phyloP scores from a whole-genome alignment of 2,113 vertebrate species.

The Lepus europaeus region DNA sequence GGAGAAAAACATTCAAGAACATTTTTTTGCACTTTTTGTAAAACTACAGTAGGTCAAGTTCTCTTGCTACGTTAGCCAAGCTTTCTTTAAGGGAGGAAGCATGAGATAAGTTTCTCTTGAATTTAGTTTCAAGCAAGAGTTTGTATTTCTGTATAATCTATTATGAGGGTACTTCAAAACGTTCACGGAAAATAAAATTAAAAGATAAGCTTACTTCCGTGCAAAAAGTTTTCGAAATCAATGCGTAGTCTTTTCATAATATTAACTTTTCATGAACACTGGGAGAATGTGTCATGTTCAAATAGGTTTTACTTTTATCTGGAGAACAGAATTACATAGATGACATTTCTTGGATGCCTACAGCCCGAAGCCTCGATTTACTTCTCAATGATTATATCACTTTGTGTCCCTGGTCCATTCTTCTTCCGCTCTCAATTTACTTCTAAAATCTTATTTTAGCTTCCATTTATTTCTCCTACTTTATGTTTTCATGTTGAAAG shows the following conservation, averaged over 20 bases:
- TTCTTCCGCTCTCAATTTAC: conserved; percentile 18
- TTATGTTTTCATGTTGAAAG: conserved; percentile 31
- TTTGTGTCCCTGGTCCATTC: conserved; percentile 13
- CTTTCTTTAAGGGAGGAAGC: not conserved
- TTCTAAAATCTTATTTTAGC: conserved; percentile 14
- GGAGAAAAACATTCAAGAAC: not conserved
- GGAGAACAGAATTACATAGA: conserved; percentile 9
- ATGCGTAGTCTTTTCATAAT: no score
- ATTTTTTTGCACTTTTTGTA: not conserved
- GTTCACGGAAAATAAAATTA: no score
- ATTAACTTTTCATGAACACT: no score
- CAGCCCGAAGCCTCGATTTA: conserved; percentile 38
- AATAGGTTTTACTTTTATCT: conserved; percentile 33
- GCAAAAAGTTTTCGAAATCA: no score
- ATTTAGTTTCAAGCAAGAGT: conserved; percentile 55
- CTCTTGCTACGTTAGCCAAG: not conserved
- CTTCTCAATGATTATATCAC: conserved; percentile 32
- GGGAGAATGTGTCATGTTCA: not conserved
- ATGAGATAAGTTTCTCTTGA: conserved; percentile 28
- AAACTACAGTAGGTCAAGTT: conserved; percentile 28
- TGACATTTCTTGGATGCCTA: conserved; percentile 55
- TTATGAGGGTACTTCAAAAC: not conserved
- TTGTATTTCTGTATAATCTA: not conserved
- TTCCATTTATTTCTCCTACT: conserved; percentile 14
- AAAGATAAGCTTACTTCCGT: no score